Conservation (phyloP, 2,888 invertebrate genomes). For the Sminthurides aquaticus region DNA sequence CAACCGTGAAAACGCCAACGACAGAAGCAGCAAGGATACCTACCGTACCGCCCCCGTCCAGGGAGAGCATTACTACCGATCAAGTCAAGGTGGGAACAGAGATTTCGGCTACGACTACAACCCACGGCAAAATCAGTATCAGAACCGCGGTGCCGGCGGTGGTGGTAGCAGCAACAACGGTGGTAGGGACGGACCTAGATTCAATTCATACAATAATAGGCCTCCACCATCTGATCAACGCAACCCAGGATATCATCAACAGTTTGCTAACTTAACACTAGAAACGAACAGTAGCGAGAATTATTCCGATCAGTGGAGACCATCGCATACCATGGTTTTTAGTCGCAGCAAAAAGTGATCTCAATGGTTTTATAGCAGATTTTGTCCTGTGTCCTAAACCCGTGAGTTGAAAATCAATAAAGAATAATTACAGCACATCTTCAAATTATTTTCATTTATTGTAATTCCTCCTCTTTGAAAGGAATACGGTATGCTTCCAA, state of each 20-base stretch:
- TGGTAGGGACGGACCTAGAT: background rate
- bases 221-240: no score
- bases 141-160: no score
- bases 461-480: no score
- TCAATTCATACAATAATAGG: background rate
- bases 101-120: background rate
- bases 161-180: background rate
- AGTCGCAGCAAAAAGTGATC: slow-evolving; percentile 7
- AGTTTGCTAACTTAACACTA: background rate
- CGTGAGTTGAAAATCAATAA: no score
- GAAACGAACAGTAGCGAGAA: background rate
- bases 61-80: background rate
- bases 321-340: slow-evolving; percentile 21
- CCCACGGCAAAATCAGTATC: background rate
- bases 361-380: background rate
- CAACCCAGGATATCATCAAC: background rate
- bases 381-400: no score
- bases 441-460: no score
- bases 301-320: slow-evolving; percentile 10
- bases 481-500: no score
- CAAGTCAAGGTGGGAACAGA: background rate
- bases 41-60: background rate
- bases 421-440: no score
- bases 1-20: background rate
- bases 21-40: background rate